Base-by-base conservation (phyloP, 30 jellyfish, hydroid and myxozoan species). In the Aurelia sp. region DNA sequence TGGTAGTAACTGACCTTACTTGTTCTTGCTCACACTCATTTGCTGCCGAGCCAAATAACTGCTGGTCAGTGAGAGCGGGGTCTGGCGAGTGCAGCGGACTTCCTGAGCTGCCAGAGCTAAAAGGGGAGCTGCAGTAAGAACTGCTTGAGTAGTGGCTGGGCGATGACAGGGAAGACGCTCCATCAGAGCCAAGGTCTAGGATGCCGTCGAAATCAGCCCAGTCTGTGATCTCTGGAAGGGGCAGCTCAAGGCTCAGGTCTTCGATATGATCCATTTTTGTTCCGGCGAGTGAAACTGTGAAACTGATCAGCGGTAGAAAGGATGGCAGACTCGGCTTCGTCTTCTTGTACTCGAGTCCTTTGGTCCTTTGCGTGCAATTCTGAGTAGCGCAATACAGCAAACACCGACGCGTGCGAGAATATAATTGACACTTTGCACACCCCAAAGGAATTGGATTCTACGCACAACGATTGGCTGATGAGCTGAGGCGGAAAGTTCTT, bases 341-440 rank as follows among this genome's bases (percentile, higher is more conserved):
- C 47, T 76, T 22, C 50, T 55, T 60, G 11, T 19, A 38, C 50
- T 38, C 76, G 64, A 72, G 21, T 13, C 44, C 86, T 67, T 69
- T 38, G 67, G 86, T 85, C 96, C 90, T 76, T 75, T 76, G 96
- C 90, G 80, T 67, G 67, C 90, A 78, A 87, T 87, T 73, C 87
- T 75, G 63, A 57, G 74, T 4, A 77, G 78, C 96, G 72, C 79
- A 76, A 67, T 87, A 87, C 82, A 16, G 84, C 96, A 87, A 87
- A 87, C 90, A 87, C 63, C 41, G 85, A 68, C 96, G 96, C 96
- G 96, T 87, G 96, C 96, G 90, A 87, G 80, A 35, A 8, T 77
- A 57, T 87, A 75, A 87, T 75, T 87, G 90, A 77, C 90, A 76
- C 86, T 70, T 87, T 66, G 69, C 96, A 82, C 96, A 82, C 96